Conservation (phyloP, 1,140 invertebrate species). For the Drosophila obscura region DNA sequence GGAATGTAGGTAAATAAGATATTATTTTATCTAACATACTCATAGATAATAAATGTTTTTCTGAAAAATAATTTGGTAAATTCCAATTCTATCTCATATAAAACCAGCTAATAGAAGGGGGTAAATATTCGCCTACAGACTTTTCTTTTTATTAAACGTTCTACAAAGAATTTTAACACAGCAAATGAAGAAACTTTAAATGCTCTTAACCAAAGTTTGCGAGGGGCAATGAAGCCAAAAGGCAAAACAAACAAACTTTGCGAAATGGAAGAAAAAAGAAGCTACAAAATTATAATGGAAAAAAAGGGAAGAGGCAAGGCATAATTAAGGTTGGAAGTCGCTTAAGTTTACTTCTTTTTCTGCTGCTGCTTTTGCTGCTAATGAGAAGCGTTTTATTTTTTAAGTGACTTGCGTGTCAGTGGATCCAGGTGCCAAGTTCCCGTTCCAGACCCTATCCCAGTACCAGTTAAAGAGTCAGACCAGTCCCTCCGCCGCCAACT, state of each 20-base stretch:
- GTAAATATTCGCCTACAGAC: no score
- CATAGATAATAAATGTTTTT: no score
- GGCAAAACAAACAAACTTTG: constrained; percentile 64
- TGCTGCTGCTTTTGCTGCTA: constrained; percentile 45
- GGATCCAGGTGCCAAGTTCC: constrained; percentile 7
- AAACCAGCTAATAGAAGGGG: constrained; percentile 5
- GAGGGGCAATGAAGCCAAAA: constrained; percentile 51
- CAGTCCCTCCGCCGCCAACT: constrained; percentile 13
- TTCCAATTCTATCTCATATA: not conserved
- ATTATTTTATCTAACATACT: no score
- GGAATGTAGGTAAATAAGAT: no score
- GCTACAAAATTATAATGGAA: constrained; percentile 29
- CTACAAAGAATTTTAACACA: constrained; percentile 46
- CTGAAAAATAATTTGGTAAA: no score
- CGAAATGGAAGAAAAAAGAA: constrained; percentile 35
- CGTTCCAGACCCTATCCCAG: no score
- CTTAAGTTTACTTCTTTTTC: constrained; percentile 64
- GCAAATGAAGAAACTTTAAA: constrained; percentile 65
- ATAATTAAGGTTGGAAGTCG: constrained; percentile 74
- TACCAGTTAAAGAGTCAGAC: no score
- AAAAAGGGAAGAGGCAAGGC: constrained; percentile 9
- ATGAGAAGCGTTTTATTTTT: constrained; percentile 78
- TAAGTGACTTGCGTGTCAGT: constrained; percentile 69
- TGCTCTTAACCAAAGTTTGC: constrained; percentile 49
- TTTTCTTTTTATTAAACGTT: constrained; percentile 39